Evolutionary conservation across 2,797 vertebrate species (phyloP).

Genomic region (Coracias cyanogaster): DNA sequence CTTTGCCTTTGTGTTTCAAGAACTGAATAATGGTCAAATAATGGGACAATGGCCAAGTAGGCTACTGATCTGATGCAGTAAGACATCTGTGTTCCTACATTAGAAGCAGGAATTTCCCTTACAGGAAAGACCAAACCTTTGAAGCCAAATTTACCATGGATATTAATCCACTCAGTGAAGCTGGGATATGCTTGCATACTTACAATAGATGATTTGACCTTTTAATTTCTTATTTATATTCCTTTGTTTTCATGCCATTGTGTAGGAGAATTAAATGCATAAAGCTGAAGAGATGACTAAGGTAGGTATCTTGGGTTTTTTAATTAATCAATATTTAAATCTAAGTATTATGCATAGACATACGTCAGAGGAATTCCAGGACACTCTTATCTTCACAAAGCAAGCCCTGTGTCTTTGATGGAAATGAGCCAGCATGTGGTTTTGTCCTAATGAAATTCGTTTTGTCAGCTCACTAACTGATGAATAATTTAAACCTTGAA

Average conservation of each 20-base stretch:
- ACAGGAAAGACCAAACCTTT: background rate
- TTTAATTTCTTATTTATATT: background rate
- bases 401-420: slow-evolving; percentile 20
- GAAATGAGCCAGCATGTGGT: slow-evolving; percentile 6
- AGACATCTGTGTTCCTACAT: background rate
- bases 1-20: background rate
- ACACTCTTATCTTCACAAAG: background rate
- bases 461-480: slow-evolving; percentile 32
- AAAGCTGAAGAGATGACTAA: background rate
- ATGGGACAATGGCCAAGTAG: background rate
- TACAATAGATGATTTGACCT: background rate
- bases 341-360: background rate
- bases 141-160: background rate
- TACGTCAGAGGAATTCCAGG: background rate
- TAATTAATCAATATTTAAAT: background rate
- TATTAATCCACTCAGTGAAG: slow-evolving; percentile 1
- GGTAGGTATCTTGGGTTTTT: background rate
- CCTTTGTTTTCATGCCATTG: background rate
- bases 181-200: background rate
- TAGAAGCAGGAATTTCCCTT: background rate
- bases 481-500: slow-evolving; percentile 42
- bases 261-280: background rate
- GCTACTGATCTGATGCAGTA: background rate
- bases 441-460: slow-evolving; percentile 40
- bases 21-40: background rate